Conservation (phyloP, 1,140 invertebrate species). For the Bombus polaris region DNA sequence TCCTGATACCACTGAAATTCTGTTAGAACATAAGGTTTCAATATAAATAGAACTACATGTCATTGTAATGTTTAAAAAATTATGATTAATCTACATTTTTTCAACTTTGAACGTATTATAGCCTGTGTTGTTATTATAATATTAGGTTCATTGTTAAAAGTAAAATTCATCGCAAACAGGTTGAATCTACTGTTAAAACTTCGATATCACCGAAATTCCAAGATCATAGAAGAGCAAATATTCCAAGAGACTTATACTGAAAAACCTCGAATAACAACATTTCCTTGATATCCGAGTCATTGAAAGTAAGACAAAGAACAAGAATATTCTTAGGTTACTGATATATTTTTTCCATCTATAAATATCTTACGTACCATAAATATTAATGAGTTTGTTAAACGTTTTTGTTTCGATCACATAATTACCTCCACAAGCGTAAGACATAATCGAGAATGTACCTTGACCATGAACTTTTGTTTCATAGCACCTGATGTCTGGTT, state of each 20-base stretch:
- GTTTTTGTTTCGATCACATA: too few species aligned
- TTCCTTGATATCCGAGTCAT: neutral
- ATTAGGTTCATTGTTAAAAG: neutral
- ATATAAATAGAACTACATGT: too few species aligned
- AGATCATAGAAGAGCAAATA: neutral
- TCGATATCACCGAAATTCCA: neutral
- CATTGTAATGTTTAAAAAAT: too few species aligned
- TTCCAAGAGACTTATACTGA: too few species aligned
- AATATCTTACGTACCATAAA: neutral
- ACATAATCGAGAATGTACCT: neutral
- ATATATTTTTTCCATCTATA: neutral
- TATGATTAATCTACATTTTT: too few species aligned
- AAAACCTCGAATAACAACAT: neutral
- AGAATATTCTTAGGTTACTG: neutral
- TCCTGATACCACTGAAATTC: too few species aligned
- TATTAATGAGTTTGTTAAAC: neutral
- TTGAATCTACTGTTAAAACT: neutral
- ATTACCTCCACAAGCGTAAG: neutral
- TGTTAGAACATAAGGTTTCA: too few species aligned
- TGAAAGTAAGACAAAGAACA: neutral
- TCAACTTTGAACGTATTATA: too few species aligned
- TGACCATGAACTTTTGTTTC: conserved; percentile 71
- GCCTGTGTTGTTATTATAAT: neutral
- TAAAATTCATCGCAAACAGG: neutral
- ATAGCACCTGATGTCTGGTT: conserved; percentile 92